Conservation (phyloP, 2,113 vertebrate species). For the Dicaeum eximium region DNA sequence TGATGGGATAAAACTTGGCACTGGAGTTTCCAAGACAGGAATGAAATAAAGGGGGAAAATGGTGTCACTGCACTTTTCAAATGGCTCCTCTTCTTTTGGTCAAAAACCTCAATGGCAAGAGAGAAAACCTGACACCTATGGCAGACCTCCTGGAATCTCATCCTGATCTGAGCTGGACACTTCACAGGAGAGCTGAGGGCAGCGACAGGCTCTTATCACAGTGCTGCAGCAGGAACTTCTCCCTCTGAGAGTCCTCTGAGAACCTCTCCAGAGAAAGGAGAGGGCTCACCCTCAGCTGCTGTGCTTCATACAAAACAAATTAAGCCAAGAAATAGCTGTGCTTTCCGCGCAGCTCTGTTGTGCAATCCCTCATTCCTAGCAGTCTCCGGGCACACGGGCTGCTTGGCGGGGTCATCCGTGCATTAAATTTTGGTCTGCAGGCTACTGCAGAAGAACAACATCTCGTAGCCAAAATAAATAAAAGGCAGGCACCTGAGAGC, state of each 20-base stretch:
- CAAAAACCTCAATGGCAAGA: not conserved
- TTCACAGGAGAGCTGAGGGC: not conserved
- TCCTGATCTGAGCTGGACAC: not conserved
- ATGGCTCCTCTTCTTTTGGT: not conserved
- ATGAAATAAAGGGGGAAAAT: slow-evolving; percentile 6
- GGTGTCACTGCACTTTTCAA: not conserved
- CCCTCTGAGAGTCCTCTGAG: not conserved
- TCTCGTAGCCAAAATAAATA: slow-evolving; percentile 39
- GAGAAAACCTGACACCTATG: not conserved
- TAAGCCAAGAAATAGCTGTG: not conserved
- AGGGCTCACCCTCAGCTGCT: not conserved
- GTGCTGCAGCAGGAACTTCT: not conserved
- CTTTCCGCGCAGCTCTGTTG: not conserved
- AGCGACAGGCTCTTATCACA: not conserved
- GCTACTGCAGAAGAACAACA: slow-evolving; percentile 31
- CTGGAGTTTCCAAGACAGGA: not conserved
- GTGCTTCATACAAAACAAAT: not conserved
- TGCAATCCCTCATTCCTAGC: not conserved
- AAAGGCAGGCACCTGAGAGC: slow-evolving; percentile 44
- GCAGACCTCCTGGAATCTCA: not conserved
- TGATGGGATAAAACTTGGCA: not conserved
- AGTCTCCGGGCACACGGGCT: not conserved
- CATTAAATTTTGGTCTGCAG: not conserved
- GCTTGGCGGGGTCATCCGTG: slow-evolving; percentile 10
- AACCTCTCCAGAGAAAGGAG: slow-evolving; percentile 27